Evolutionary conservation across 2,113 vertebrate species (phyloP).

Genomic region (Chiloscyllium plagiosum): DNA sequence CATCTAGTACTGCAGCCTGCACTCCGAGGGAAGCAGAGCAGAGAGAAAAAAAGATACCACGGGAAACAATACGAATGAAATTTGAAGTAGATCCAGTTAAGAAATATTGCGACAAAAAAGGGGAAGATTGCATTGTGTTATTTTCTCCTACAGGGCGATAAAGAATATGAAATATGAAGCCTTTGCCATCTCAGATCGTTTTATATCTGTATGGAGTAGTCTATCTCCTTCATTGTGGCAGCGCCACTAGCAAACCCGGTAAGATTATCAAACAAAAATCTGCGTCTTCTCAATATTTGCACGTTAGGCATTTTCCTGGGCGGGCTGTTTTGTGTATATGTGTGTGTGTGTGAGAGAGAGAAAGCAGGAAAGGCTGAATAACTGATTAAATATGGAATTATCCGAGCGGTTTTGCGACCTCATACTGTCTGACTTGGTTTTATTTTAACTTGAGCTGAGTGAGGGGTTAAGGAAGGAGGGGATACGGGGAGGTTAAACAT

Average conservation of each 20-base stretch:
- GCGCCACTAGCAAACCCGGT: slow-evolving; percentile 48
- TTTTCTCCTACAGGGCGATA: background rate
- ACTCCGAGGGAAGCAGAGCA: background rate
- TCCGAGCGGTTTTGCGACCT: background rate
- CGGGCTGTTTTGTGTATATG: background rate
- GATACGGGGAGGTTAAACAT: background rate
- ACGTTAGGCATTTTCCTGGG: background rate
- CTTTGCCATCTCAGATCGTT: slow-evolving; percentile 59
- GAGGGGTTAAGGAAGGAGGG: background rate
- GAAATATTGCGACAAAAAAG: background rate
- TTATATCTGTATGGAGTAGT: slow-evolving; percentile 62
- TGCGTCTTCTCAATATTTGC: slow-evolving; percentile 3
- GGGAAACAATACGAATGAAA: background rate
- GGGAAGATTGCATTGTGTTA: background rate
- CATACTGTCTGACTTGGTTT: slow-evolving; percentile 27
- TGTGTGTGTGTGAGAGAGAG: background rate
- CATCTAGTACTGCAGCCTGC: background rate
- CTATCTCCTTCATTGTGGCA: slow-evolving; percentile 55
- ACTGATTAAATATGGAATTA: slow-evolving; percentile 17
- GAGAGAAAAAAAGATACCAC: background rate
- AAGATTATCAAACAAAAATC: slow-evolving; percentile 40
- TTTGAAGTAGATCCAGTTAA: background rate
- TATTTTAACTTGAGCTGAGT: slow-evolving; percentile 41
- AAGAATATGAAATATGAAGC: slow-evolving; percentile 47
- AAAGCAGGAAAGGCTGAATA: background rate